phyloP scores from a whole-genome alignment of 1,140 invertebrate species.

The Tetramorium parvispinum region DNA sequence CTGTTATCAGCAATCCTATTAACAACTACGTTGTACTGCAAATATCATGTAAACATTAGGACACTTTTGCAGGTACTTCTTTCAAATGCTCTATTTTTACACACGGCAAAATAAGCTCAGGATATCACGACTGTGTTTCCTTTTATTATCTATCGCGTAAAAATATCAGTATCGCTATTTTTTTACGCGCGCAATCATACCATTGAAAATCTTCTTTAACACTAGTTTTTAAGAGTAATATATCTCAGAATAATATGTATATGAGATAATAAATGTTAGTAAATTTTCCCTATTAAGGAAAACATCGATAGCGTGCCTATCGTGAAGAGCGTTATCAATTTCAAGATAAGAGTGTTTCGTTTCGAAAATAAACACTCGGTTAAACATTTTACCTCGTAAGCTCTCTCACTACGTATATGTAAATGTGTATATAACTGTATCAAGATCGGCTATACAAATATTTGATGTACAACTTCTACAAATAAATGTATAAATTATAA shows the following conservation, averaged over 20 bases:
- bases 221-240: conserved; percentile 14
- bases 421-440: conserved; percentile 10
- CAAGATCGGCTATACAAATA: background rate
- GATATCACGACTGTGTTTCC: background rate
- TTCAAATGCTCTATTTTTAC: background rate
- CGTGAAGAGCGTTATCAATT: conserved; percentile 12
- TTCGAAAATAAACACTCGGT: background rate
- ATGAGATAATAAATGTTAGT: conserved; percentile 16
- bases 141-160: background rate
- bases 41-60: background rate
- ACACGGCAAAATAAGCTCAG: background rate
- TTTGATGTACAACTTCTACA: conserved; percentile 26
- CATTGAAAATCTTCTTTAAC: background rate
- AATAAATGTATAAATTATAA: conserved; percentile 36
- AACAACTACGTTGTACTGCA: background rate
- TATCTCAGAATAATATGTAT: background rate
- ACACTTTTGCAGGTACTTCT: background rate
- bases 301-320: background rate
- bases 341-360: conserved; percentile 20
- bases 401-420: conserved; percentile 26
- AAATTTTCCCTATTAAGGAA: background rate
- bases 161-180: background rate
- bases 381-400: conserved; percentile 25
- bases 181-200: conserved; percentile 3
- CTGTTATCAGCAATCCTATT: conserved; percentile 21